Evolutionary conservation across 1,140 invertebrate genomes (phyloP).

Genomic region (Gonatopus flavifemur): DNA sequence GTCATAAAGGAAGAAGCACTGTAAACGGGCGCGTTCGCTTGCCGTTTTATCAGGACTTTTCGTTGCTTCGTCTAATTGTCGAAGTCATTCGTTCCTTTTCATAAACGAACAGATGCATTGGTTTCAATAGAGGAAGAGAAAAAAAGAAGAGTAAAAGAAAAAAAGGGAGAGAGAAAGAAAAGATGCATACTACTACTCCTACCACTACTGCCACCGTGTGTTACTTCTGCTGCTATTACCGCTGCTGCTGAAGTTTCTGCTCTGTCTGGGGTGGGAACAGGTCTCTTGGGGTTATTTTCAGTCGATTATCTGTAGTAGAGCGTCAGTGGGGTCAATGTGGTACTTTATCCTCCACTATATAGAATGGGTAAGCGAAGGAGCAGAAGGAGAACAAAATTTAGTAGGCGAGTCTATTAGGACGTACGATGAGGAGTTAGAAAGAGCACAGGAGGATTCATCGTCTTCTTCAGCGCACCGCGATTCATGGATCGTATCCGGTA

Average conservation of each 20-base stretch:
- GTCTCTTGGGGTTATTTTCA: slow-evolving; percentile 58
- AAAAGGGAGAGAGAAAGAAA: slow-evolving; percentile 2
- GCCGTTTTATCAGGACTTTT: slow-evolving; percentile 21
- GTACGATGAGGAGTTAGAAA: neutral
- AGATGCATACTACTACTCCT: too few species aligned
- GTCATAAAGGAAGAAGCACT: slow-evolving; percentile 29
- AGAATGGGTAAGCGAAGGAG: too few species aligned
- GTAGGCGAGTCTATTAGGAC: slow-evolving; percentile 43
- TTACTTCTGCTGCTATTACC: slow-evolving; percentile 1
- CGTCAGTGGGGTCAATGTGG: slow-evolving; percentile 42
- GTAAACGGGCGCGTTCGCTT: slow-evolving; percentile 9
- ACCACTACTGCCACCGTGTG: neutral
- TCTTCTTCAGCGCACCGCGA: neutral
- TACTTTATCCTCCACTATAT: slow-evolving; percentile 25
- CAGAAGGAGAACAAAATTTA: slow-evolving; percentile 29
- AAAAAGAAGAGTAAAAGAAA: slow-evolving; percentile 15
- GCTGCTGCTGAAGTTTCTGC: neutral
- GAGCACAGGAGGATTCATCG: neutral
- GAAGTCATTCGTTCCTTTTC: slow-evolving; percentile 48
- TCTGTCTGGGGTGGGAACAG: slow-evolving; percentile 12
- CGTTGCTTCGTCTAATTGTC: slow-evolving; percentile 39
- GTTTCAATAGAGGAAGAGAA: slow-evolving; percentile 25
- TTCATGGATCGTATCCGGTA: slow-evolving; percentile 1
- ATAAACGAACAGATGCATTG: slow-evolving; percentile 48
- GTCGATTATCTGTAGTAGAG: slow-evolving; percentile 55